Evolutionary conservation across 1,140 invertebrate genomes (phyloP).

Genomic region (Pseudachorutes palmiensis): DNA sequence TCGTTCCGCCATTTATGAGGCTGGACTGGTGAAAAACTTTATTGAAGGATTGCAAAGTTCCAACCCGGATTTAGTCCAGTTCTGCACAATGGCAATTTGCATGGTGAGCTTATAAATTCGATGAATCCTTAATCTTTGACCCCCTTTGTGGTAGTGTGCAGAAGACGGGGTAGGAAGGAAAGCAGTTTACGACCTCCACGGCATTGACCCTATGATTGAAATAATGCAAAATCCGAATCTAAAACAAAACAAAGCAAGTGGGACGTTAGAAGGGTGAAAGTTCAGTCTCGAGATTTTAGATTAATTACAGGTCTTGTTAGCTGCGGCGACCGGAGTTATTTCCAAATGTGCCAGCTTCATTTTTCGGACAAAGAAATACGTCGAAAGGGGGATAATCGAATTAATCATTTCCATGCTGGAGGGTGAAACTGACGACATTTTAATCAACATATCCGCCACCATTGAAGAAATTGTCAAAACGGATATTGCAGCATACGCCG

Average conservation of each 20-base stretch:
- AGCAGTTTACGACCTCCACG: slow-evolving; percentile 70
- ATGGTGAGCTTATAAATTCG: slow-evolving; percentile 48
- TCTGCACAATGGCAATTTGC: slow-evolving; percentile 80
- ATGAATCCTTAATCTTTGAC: slow-evolving; percentile 10
- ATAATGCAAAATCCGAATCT: slow-evolving; percentile 59
- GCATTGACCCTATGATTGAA: slow-evolving; percentile 69
- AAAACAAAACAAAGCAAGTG: slow-evolving; percentile 51
- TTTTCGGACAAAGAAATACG: slow-evolving; percentile 20
- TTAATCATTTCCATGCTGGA: slow-evolving; percentile 25
- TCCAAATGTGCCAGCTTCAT: slow-evolving; percentile 75
- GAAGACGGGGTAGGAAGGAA: slow-evolving; percentile 68
- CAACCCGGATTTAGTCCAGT: slow-evolving; percentile 59
- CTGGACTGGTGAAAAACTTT: slow-evolving; percentile 75
- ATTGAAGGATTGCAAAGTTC: slow-evolving; percentile 65
- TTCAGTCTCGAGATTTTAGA: not conserved
- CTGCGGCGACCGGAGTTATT: slow-evolving; percentile 80
- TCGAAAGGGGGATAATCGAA: slow-evolving; percentile 30
- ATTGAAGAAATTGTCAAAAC: slow-evolving; percentile 46
- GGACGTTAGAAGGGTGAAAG: not conserved
- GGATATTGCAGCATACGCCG: slow-evolving; percentile 13
- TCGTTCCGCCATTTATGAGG: slow-evolving; percentile 72
- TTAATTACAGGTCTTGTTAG: slow-evolving; percentile 53
- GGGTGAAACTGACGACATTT: slow-evolving; percentile 44
- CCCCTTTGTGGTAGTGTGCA: slow-evolving; percentile 54
- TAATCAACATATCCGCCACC: slow-evolving; percentile 82